Evolutionary conservation across 2,113 vertebrate genomes (phyloP).

Genomic region (Hypocryptadius cinnamomeus): DNA sequence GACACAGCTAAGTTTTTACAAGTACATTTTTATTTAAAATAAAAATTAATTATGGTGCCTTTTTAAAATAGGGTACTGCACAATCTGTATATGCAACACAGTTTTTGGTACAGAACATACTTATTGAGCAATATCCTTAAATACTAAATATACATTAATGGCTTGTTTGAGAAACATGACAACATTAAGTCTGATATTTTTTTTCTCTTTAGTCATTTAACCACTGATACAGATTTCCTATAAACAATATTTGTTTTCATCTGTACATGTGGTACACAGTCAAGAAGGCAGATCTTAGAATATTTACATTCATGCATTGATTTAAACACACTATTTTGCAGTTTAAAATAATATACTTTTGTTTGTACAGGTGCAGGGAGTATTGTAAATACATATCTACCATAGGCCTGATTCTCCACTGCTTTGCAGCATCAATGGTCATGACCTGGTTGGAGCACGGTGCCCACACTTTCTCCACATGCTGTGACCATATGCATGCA

Average conservation of each 20-base stretch:
- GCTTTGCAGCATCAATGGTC: slow-evolving; percentile 63
- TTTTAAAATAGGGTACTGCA: slow-evolving; percentile 71
- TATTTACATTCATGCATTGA: slow-evolving; percentile 93
- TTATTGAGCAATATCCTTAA: slow-evolving; percentile 75
- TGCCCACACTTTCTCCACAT: neutral
- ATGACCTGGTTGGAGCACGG: slow-evolving; percentile 39
- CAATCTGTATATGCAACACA: slow-evolving; percentile 72
- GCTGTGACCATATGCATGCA: slow-evolving; percentile 41
- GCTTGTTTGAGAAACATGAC: slow-evolving; percentile 81
- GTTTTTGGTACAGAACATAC: slow-evolving; percentile 75
- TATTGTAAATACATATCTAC: slow-evolving; percentile 72
- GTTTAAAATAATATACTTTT: slow-evolving; percentile 65
- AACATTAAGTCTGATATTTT: slow-evolving; percentile 65
- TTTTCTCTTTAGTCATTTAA: slow-evolving; percentile 73
- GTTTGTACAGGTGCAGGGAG: slow-evolving; percentile 71
- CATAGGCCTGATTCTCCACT: slow-evolving; percentile 59
- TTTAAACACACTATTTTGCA: slow-evolving; percentile 67
- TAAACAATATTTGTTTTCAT: slow-evolving; percentile 73
- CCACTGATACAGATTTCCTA: slow-evolving; percentile 68
- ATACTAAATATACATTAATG: slow-evolving; percentile 78
- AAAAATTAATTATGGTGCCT: slow-evolving; percentile 80
- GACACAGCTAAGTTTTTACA: slow-evolving; percentile 61
- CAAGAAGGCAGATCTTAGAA: slow-evolving; percentile 83
- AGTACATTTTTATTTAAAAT: slow-evolving; percentile 93
- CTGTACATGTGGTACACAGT: slow-evolving; percentile 75